Evolutionary conservation across 2,888 invertebrate genomes (phyloP).

Genomic region (Drosophila atripex): DNA sequence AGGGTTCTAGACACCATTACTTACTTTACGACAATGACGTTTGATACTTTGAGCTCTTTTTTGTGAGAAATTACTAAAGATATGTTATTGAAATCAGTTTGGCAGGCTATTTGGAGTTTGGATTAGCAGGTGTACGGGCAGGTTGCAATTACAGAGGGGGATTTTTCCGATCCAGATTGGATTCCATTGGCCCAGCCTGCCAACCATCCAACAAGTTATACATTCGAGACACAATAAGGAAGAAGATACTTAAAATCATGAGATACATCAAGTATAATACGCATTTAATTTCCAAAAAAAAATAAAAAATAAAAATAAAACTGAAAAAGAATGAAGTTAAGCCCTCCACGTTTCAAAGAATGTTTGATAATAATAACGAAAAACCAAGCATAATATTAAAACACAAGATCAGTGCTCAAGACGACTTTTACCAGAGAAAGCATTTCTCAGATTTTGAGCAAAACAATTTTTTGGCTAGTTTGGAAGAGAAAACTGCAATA

Average conservation of each 20-base stretch:
- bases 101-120: neutral
- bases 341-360: conserved; percentile 72
- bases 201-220: neutral
- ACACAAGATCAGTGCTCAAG: conserved; percentile 49
- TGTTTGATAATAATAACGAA: conserved; percentile 61
- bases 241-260: neutral
- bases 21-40: conserved; percentile 65
- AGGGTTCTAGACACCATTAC: conserved; percentile 70
- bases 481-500: conserved; percentile 39
- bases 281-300: conserved; percentile 30
- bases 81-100: neutral
- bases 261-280: conserved; percentile 2
- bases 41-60: conserved; percentile 46
- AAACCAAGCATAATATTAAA: conserved; percentile 45
- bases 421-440: conserved; percentile 57
- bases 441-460: conserved; percentile 58
- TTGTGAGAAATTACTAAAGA: conserved; percentile 31
- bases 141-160: conserved; percentile 14
- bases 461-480: conserved; percentile 11
- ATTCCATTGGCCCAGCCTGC: neutral
- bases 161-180: neutral
- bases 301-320: neutral
- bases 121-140: conserved; percentile 3
- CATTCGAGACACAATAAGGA: conserved; percentile 5
- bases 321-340: conserved; percentile 47